Conservation (phyloP, 2,888 invertebrate genomes). For the Agriotes lineatus region DNA sequence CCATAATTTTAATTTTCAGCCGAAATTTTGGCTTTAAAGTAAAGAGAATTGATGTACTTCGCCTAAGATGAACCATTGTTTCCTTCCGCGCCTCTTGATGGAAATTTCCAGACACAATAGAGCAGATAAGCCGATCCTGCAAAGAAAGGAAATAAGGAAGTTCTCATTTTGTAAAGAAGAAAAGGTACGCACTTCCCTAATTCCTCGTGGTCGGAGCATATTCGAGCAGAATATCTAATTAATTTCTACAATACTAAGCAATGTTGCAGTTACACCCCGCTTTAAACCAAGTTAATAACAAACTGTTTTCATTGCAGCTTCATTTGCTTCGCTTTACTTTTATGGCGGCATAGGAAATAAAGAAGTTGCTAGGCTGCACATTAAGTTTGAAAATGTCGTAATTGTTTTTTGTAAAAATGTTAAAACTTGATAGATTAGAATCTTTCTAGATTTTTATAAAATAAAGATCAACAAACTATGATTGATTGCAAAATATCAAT, state of each 20-base stretch:
- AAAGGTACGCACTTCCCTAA: slow-evolving; percentile 47
- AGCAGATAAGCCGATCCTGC: slow-evolving; percentile 58
- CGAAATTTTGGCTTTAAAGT: slow-evolving; percentile 45
- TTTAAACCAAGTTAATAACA: slow-evolving; percentile 13
- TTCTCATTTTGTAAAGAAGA: slow-evolving; percentile 46
- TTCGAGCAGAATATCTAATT: slow-evolving; percentile 45
- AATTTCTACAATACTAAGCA: slow-evolving; percentile 29
- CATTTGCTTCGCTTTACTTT: too few species aligned
- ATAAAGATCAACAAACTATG: too few species aligned
- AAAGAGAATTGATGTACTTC: slow-evolving; percentile 40
- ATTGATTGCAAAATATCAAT: too few species aligned
- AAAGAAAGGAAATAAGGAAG: slow-evolving; percentile 46
- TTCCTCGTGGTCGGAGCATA: slow-evolving; percentile 44
- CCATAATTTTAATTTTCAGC: slow-evolving; percentile 44
- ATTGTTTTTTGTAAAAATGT: too few species aligned
- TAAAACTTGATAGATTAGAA: too few species aligned
- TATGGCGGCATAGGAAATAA: too few species aligned
- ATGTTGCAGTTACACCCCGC: slow-evolving; percentile 1
- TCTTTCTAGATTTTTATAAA: too few species aligned
- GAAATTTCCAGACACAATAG: slow-evolving; percentile 59
- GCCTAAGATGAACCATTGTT: slow-evolving; percentile 60
- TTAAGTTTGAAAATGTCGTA: too few species aligned
- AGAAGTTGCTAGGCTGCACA: too few species aligned
- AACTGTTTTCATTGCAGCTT: background rate
- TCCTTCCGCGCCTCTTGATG: slow-evolving; percentile 59